Evolutionary conservation across 2,797 vertebrate genomes (phyloP), one percentile per base, ranked within the genome.

Genomic region (Crenichthys baileyi): DNA sequence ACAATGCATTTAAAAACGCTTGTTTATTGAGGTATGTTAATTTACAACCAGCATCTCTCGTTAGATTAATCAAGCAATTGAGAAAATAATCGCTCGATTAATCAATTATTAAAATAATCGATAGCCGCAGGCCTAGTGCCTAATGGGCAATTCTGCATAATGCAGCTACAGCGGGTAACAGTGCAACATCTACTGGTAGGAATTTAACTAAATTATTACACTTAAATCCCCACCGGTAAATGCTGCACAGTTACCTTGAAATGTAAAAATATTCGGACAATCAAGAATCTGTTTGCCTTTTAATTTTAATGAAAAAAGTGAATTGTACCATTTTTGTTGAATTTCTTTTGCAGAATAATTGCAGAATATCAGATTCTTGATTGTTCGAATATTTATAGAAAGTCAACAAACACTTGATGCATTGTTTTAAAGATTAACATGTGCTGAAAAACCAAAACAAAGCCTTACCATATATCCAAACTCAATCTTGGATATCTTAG

Each of bases 381-480:
- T 61, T 7, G 1, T 9, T 41, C 8, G 36, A 22, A 41, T 67
- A 22, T 36, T 22, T 41, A 11, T 67, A 16, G 7, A 68, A 68
- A 44, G 5, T 22, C 7, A 7, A 24, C 53, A 55, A 55, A 22
- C 53, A 55, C 1, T 7, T 1, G 7, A 68, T 44, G 4, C 39
- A n/a, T 24, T 24, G 63, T 11, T 65, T 65, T 22, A 65, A 65
- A 65, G 7, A 22, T 9, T 20, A 1, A 24, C 20, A 22, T 36
- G 53, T n/a, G 46, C 5, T 18, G 31, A 41, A 61, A 81, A 76
- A 7, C 7, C 12, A 80, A 29, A n/a, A 70, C 1, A 48, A 60
- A 1, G 44, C 50, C 96, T 96, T 90, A 99, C 98, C 97, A 98
- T 94, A 88, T 99, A 99, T 80, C 97, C 98, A 85, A 99, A 99